Conservation (phyloP, 2,888 invertebrate species). For the Periphyllus acericola region DNA sequence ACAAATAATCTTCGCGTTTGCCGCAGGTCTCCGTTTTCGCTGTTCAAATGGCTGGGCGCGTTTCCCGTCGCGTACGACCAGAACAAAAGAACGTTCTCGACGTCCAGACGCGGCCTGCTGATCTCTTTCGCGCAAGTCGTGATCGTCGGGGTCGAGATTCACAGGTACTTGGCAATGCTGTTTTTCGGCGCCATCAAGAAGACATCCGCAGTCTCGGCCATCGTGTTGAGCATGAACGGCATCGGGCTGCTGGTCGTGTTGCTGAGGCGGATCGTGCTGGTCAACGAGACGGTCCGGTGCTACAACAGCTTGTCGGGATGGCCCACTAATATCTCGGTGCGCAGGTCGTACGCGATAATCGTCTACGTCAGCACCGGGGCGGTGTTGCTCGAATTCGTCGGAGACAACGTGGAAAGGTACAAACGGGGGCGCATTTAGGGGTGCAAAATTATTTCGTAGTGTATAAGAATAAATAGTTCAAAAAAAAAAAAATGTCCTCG, state of each 20-base stretch:
- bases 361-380: neutral
- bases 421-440: no score
- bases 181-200: slow-evolving; percentile 3
- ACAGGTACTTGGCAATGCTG: neutral
- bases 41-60: slow-evolving; percentile 19
- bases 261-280: neutral
- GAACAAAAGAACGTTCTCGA: neutral
- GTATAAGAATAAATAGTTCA: no score
- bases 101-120: neutral
- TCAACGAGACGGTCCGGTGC: neutral
- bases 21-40: neutral
- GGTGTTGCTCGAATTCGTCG: slow-evolving; percentile 9
- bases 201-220: neutral
- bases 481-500: no score
- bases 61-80: slow-evolving; percentile 38
- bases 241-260: slow-evolving; percentile 7
- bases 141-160: neutral
- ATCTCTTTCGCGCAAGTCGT: neutral
- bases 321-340: neutral
- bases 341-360: neutral
- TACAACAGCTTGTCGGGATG: slow-evolving; percentile 32
- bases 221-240: neutral
- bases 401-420: slow-evolving; percentile 15
- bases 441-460: no score
- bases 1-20: no score